Percentiles rank a stretch among this genome's conserved stretches.
Conservation (phyloP, 2,113 vertebrate genomes). For the Sclerurus mexicanus region DNA sequence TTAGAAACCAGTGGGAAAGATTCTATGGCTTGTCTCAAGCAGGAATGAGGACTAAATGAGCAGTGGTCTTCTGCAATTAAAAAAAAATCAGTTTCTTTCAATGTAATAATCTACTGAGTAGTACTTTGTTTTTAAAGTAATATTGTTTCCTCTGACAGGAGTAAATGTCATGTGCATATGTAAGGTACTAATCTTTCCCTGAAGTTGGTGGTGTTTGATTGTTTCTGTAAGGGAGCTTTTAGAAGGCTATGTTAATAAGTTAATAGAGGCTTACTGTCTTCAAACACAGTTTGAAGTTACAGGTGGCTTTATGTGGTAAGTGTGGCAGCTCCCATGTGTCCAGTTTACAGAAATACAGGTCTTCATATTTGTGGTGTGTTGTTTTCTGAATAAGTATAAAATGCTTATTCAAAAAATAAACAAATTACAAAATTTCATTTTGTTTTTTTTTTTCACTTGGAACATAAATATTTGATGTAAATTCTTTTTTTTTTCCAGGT, state of each 20-base stretch:
- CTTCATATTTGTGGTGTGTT: not conserved
- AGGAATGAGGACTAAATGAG: not conserved
- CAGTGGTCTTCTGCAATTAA: not conserved
- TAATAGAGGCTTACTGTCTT: not conserved
- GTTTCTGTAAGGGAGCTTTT: not conserved
- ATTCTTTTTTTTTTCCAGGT: slow-evolving; percentile 43
- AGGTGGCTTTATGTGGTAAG: not conserved
- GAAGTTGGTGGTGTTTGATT: not conserved
- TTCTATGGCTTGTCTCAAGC: not conserved
- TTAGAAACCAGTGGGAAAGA: not conserved
- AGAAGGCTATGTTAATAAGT: not conserved
- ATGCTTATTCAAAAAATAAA: not conserved
- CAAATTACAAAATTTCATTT: not conserved
- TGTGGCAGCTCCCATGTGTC: not conserved
- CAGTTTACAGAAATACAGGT: not conserved
- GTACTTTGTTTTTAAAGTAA: not conserved
- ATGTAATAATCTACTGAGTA: not conserved
- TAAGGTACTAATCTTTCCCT: not conserved
- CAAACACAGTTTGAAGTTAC: not conserved
- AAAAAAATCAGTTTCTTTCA: not conserved
- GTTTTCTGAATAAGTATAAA: not conserved
- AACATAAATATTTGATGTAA: not conserved
- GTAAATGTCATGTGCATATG: not conserved
- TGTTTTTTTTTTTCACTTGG: not conserved
- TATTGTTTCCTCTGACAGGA: not conserved